These are phyloP conservation scores for Rhinophrynus dorsalis DNA, from an alignment of 2,797 vertebrate species.

Conservation along the genomic window DNA sequence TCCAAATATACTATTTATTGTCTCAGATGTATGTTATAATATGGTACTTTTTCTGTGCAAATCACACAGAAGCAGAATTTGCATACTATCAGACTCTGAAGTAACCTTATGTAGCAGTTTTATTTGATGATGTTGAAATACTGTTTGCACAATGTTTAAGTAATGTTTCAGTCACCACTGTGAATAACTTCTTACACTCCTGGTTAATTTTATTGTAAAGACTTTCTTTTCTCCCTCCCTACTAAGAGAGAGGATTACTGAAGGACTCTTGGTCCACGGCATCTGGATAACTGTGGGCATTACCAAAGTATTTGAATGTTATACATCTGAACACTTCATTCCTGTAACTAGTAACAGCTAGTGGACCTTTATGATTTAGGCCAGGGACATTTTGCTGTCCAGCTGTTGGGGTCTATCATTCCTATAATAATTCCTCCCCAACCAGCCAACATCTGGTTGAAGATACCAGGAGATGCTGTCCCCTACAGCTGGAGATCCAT, in stretches of 20 bases:
- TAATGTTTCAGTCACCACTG: constrained; percentile 60
- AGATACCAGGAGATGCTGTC: too few relatives aligned
- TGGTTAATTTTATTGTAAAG: constrained; percentile 54
- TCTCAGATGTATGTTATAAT: too few relatives aligned
- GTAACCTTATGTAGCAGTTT: constrained; percentile 6
- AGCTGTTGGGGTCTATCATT: too few relatives aligned
- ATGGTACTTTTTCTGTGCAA: constrained; percentile 14
- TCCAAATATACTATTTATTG: too few relatives aligned
- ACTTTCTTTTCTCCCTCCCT: constrained; percentile 33
- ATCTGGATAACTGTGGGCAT: constrained; percentile 5
- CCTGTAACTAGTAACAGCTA: constrained; percentile 19
- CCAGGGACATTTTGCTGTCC: too few relatives aligned
- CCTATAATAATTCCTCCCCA: too few relatives aligned
- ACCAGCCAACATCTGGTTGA: too few relatives aligned
- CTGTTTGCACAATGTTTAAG: constrained; percentile 62
- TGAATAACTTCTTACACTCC: constrained; percentile 63
- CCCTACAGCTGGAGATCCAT: too few relatives aligned
- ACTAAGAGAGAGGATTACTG: neutral
- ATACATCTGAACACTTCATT: neutral
- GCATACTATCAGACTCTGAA: neutral
- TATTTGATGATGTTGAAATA: constrained; percentile 32
- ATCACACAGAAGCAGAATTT: too few relatives aligned
- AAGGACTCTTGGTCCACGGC: neutral
- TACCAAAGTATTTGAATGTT: constrained; percentile 25
- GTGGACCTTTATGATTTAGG: neutral